These are phyloP conservation scores for Cinara cedri DNA, from an alignment of 2,888 invertebrate genomes.

Conservation along the genomic window DNA sequence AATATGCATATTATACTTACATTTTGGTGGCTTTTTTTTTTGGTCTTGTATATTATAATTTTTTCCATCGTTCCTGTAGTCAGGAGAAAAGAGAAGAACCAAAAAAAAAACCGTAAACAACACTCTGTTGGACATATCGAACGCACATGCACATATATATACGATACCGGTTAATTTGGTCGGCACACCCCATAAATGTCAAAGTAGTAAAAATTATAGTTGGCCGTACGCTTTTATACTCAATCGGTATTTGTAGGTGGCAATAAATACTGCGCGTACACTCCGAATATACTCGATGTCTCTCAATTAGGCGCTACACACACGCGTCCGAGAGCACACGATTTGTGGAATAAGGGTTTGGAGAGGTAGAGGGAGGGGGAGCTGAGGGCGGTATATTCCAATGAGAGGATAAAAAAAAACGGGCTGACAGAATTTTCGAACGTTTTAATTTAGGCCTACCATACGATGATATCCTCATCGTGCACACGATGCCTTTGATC, in stretches of 20 bases:
- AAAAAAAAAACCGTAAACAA: conserved; percentile 42
- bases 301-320: conserved; percentile 48
- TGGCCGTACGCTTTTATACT: conserved; percentile 36
- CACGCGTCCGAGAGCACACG: conserved; percentile 17
- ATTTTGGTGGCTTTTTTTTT: not conserved
- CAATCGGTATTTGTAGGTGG: conserved; percentile 47
- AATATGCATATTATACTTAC: conserved; percentile 23
- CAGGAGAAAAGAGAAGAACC: conserved; percentile 19
- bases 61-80: not conserved
- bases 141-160: conserved; percentile 11
- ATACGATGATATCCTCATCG: not conserved
- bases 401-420: not conserved
- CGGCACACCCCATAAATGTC: conserved; percentile 56
- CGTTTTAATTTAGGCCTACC: conserved; percentile 43
- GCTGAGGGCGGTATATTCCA: no score
- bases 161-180: conserved; percentile 56
- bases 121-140: conserved; percentile 41
- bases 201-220: conserved; percentile 50
- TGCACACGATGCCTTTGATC: conserved; percentile 41
- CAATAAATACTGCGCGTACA: conserved; percentile 41
- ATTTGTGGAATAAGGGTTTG: not conserved
- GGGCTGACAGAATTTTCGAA: conserved; percentile 21
- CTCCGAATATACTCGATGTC: conserved; percentile 3
- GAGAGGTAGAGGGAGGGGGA: not conserved
- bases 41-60: not conserved